Evolutionary conservation across 35 echinoderm and acorn worm species (phyloP), one percentile per base, ranked within the genome.

Genomic region (Acanthaster planci): DNA sequence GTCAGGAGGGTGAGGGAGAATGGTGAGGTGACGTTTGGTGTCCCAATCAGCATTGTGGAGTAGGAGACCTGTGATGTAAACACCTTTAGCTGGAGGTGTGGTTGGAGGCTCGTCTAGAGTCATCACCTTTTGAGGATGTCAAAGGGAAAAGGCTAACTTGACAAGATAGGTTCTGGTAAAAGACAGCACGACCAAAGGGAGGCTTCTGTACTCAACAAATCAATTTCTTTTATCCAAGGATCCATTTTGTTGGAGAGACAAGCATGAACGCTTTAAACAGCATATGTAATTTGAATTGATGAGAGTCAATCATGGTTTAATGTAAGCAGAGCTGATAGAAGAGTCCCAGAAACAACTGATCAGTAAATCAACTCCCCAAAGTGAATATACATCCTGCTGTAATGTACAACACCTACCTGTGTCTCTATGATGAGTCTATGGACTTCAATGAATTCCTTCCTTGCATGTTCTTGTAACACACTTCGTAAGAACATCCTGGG

Each of bases 11-110:
- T 88, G 52, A 7, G 77, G 57, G 8, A 78, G 81, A 31, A 75
- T 37, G 7, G 92, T 85, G 57, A 60, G 40, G 19, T 58, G 80
- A 18, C 90, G 81, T 18, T 89, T 82, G 53, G 75, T 7, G 67
- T 97, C 94, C 94, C 94, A 97, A 21, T 53, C 80, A 50, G 94
- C 94, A 80, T 97, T 97, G 82, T 90, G 82, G 0, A 97, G 90
- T 39, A 77, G 40, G 42, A 97, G 84, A 19, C 94, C 82, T 55
- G 30, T 60, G n/a, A 97, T 9, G 83, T 97, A 97, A 29, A 82
- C 64, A 2, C 94, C 94, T 2, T 39, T 16, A 29, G 85, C 86
- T 77, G 94, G 90, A 22, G 86, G 78, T 35, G 35, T 38, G 8
- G 51, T 40, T 12, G 94, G 90, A 40, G 72, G 67, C 22, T 89